Evolutionary conservation across 2,888 invertebrate genomes (phyloP).

Genomic region (Alviniconcha strummeri): DNA sequence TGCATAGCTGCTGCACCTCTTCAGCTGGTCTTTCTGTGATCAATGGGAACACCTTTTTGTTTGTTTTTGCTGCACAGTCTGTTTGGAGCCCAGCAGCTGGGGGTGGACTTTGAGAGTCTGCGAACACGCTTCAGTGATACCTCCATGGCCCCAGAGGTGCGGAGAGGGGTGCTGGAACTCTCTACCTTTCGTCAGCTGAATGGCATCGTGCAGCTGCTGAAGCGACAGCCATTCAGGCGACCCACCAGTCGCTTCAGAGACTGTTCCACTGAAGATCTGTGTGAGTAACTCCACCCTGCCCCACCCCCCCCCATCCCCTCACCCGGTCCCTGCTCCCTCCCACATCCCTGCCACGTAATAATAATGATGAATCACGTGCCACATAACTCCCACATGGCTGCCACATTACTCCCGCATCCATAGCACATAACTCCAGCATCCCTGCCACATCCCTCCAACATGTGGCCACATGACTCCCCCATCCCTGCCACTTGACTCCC

Average conservation of each 20-base stretch:
- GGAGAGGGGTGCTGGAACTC: conserved; percentile 64
- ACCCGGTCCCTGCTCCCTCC: no score
- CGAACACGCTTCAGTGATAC: conserved; percentile 59
- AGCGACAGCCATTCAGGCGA: conserved; percentile 63
- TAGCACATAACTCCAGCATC: no score
- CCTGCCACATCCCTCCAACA: no score
- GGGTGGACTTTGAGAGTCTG: conserved; percentile 63
- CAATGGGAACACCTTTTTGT: no score
- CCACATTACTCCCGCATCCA: no score
- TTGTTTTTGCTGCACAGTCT: conserved; percentile 51
- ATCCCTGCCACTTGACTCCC: no score
- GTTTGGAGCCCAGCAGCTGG: conserved; percentile 69
- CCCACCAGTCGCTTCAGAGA: conserved; percentile 49
- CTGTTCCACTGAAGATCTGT: conserved; percentile 55
- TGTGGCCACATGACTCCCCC: no score
- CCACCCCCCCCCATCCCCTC: background rate
- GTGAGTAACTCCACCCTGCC: conserved; percentile 42
- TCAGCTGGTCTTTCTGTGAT: no score
- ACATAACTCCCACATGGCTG: background rate
- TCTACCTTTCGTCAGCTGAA: conserved; percentile 64
- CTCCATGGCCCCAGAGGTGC: conserved; percentile 57
- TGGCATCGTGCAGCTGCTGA: conserved; percentile 64
- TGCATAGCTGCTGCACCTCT: no score
- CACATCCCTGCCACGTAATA: no score
- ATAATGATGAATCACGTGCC: background rate